A percentile compares a stretch with the other conserved stretches of the same genome.
Conservation (phyloP, 2,797 vertebrate genomes). For the Semaprochilodus insignis region DNA sequence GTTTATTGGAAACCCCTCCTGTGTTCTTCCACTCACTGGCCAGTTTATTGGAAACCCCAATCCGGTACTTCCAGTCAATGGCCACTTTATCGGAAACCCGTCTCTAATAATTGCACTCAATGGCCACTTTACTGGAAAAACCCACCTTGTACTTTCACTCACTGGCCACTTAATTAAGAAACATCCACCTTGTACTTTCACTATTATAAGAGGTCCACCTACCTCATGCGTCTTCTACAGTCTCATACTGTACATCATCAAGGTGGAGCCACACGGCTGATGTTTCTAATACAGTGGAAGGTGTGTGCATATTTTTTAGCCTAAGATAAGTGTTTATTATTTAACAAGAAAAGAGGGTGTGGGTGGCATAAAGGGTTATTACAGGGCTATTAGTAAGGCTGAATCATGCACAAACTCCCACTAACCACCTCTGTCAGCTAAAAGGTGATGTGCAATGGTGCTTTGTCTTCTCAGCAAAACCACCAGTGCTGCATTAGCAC, state of each 20-base stretch:
- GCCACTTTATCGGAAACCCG: no score
- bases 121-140: no score
- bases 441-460: neutral
- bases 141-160: no score
- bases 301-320: neutral
- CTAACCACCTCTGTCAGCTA: neutral
- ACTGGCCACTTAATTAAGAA: no score
- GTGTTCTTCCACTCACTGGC: no score
- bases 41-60: no score
- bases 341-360: neutral
- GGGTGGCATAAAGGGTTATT: neutral
- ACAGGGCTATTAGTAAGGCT: neutral
- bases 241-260: neutral
- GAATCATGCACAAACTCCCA: neutral
- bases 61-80: no score
- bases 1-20: no score
- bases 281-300: neutral
- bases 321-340: neutral
- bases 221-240: neutral
- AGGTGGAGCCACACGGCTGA: constrained; percentile 24
- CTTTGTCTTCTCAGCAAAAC: neutral
- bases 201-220: no score
- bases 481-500: neutral
- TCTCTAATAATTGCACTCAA: no score
- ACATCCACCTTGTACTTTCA: no score